Evolutionary conservation across 2,888 invertebrate species (phyloP).

Genomic region (Thyatira batis): DNA sequence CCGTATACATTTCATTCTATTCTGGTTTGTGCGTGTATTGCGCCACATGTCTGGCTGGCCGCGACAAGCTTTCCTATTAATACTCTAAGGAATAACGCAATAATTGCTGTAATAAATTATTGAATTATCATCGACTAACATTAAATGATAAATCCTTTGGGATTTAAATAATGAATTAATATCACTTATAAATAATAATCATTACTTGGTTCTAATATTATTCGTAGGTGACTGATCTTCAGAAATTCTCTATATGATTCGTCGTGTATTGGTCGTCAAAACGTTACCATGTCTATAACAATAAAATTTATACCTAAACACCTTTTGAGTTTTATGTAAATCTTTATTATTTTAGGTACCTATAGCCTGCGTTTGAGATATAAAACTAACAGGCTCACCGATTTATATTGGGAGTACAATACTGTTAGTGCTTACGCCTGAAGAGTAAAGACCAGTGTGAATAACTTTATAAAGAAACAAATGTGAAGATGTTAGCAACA

Average conservation of each 20-base stretch:
- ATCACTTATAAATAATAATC: background rate
- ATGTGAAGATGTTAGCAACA: constrained; percentile 8
- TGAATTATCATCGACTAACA: background rate
- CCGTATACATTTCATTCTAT: constrained; percentile 33
- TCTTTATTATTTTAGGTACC: too few species aligned
- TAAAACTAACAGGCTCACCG: too few species aligned
- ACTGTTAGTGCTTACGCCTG: background rate
- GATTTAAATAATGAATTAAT: background rate
- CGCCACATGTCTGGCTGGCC: constrained; percentile 34
- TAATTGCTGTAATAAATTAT: background rate
- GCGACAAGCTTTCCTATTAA: constrained; percentile 26
- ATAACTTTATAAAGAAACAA: background rate
- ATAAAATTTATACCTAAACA: too few species aligned
- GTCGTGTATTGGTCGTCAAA: too few species aligned
- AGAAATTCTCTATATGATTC: too few species aligned
- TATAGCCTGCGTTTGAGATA: too few species aligned
- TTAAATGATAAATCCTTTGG: background rate
- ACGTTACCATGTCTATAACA: too few species aligned
- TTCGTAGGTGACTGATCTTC: too few species aligned
- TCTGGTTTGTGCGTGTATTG: constrained; percentile 37
- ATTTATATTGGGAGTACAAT: background rate
- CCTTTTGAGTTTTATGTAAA: too few species aligned
- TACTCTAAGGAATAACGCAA: constrained; percentile 9
- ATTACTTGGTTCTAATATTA: background rate
- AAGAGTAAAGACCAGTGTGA: background rate